Evolutionary conservation across 2,888 invertebrate genomes (phyloP).

Genomic region (Zygaena filipendulae): DNA sequence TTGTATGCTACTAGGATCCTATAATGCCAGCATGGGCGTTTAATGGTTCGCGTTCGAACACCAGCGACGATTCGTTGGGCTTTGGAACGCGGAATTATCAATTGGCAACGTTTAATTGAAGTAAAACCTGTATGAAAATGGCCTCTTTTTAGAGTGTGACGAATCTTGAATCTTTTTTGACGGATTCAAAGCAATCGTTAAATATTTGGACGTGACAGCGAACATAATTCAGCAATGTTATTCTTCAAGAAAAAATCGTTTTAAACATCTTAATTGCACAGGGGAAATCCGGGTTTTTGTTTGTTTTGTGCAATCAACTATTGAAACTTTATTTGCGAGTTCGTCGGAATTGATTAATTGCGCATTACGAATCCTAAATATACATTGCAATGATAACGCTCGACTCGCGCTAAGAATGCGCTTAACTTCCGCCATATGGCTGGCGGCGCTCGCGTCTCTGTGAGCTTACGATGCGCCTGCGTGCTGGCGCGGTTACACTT

Average conservation of each 20-base stretch:
- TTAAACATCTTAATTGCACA: too few species aligned
- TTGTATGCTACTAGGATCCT: conserved; percentile 30
- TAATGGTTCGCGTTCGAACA: conserved; percentile 38
- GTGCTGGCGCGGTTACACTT: conserved; percentile 31
- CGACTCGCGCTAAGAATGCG: conserved; percentile 27
- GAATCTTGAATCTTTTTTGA: conserved; percentile 38
- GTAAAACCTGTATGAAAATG: conserved; percentile 34
- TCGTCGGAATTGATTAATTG: too few species aligned
- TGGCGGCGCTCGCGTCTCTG: conserved; percentile 23
- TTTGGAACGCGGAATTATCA: conserved; percentile 36
- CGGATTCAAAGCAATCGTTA: conserved; percentile 23
- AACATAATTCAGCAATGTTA: too few species aligned
- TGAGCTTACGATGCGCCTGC: conserved; percentile 25
- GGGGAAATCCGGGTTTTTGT: too few species aligned
- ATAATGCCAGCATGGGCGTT: conserved; percentile 47
- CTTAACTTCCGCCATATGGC: conserved; percentile 52
- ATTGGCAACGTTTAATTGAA: too few species aligned
- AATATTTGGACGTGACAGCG: too few species aligned
- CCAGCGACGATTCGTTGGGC: conserved; percentile 31
- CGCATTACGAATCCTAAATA: too few species aligned
- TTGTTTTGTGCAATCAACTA: too few species aligned
- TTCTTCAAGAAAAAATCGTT: too few species aligned
- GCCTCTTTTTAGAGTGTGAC: conserved; percentile 22
- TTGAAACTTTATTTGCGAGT: too few species aligned
- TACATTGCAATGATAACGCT: neutral